Evolutionary conservation across 35 echinoderm and acorn worm genomes (phyloP).

Genomic region (Apostichopus californicus): DNA sequence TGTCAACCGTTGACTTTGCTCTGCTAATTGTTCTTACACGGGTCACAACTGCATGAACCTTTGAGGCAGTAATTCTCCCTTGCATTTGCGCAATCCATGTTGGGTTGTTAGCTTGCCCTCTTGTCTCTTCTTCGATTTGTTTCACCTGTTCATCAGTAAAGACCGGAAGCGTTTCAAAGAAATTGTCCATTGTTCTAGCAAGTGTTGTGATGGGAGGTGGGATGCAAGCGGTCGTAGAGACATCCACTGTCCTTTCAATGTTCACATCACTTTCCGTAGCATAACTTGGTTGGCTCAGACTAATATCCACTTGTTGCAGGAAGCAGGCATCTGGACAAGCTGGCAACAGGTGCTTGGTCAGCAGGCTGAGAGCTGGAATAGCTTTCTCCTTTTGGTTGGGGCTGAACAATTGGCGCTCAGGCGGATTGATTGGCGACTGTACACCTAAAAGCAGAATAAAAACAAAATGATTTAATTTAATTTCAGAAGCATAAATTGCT

Average conservation of each 20-base stretch:
- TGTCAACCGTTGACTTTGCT: neutral
- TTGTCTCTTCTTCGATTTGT: conserved; percentile 58
- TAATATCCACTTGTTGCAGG: neutral
- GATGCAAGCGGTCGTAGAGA: neutral
- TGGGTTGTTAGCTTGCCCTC: conserved; percentile 57
- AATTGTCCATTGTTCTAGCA: too few relatives aligned
- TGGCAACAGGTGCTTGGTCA: conserved; percentile 14
- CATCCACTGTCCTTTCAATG: neutral
- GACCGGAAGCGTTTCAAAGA: conserved; percentile 6
- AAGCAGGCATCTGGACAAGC: neutral
- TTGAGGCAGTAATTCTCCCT: conserved; percentile 58
- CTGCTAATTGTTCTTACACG: conserved; percentile 26
- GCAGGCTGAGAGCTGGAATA: too few relatives aligned
- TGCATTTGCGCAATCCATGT: conserved; percentile 41
- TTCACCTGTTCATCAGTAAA: conserved; percentile 15
- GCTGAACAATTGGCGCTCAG: conserved; percentile 9
- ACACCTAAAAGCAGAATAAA: neutral
- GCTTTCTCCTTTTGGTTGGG: neutral
- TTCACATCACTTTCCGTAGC: neutral
- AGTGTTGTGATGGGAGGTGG: neutral
- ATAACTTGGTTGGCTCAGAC: neutral
- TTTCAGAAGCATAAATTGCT: neutral
- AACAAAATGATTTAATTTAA: neutral
- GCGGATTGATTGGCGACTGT: conserved; percentile 15
- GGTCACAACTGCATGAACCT: conserved; percentile 50